These are phyloP conservation scores for Meleagris gallopavo DNA, from an alignment of 2,113 vertebrate species.

Conservation along the genomic window DNA sequence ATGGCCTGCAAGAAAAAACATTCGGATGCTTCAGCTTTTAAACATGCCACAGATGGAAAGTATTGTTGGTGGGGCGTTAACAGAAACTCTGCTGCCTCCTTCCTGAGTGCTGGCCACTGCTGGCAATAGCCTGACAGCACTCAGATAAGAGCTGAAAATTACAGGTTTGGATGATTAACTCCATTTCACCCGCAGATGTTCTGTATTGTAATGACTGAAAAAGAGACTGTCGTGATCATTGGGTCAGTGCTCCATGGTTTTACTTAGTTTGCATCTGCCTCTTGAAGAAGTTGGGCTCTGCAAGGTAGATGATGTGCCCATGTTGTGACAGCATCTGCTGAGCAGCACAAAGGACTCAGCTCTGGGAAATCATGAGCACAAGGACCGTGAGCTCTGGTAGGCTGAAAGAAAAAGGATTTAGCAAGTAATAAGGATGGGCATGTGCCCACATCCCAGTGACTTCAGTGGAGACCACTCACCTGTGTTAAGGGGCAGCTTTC, in stretches of 20 bases:
- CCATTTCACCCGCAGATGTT: neutral
- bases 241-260: neutral
- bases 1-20: neutral
- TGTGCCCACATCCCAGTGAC: rapidly evolving
- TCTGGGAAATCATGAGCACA: neutral
- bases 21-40: neutral
- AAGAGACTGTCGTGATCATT: neutral
- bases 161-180: slow-evolving; percentile 34
- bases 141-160: neutral
- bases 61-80: neutral
- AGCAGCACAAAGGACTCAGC: neutral
- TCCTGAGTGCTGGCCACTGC: neutral
- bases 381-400: neutral
- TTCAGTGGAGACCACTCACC: neutral
- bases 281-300: neutral
- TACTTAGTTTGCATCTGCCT: neutral
- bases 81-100: slow-evolving; percentile 55
- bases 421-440: neutral
- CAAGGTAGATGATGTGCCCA: neutral
- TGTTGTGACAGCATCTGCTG: neutral
- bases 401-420: neutral
- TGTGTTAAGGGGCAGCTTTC: neutral
- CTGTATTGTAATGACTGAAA: neutral
- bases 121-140: neutral
- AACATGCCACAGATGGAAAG: neutral